Conservation (phyloP, 2,797 vertebrate genomes). For the Amblyraja radiata region DNA sequence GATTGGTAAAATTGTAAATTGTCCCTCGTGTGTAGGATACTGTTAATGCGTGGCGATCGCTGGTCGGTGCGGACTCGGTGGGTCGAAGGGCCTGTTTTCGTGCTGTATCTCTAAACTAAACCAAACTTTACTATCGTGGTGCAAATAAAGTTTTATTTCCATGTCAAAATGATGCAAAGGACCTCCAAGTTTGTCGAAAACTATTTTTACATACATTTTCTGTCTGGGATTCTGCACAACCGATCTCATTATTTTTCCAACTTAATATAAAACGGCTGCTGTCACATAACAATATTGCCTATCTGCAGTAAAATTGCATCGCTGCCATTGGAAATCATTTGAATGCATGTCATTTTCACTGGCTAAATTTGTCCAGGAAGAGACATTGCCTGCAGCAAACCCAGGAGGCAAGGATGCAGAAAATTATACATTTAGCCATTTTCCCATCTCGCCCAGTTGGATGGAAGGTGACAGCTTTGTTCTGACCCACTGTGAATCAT, state of each 20-base stretch:
- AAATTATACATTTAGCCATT: neutral
- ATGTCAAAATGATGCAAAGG: neutral
- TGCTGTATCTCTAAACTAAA: too few relatives aligned
- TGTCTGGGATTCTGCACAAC: neutral
- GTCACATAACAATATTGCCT: too few relatives aligned
- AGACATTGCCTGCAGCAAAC: neutral
- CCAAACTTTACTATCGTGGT: neutral
- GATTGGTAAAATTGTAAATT: too few relatives aligned
- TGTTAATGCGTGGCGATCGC: too few relatives aligned
- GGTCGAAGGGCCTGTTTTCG: too few relatives aligned
- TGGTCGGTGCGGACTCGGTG: too few relatives aligned
- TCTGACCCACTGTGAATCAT: neutral
- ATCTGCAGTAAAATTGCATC: neutral
- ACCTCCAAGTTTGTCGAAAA: neutral
- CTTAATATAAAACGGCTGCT: neutral
- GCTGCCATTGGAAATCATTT: neutral
- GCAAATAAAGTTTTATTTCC: too few relatives aligned
- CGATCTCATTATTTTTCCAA: neutral
- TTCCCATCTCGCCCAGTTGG: neutral
- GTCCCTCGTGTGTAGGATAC: too few relatives aligned
- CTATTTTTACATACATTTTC: neutral
- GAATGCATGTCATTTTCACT: neutral
- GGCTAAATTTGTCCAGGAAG: neutral
- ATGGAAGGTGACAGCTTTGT: neutral
- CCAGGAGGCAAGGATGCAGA: neutral